Conservation (phyloP, 2,888 invertebrate species). For the Selenia dentaria region DNA sequence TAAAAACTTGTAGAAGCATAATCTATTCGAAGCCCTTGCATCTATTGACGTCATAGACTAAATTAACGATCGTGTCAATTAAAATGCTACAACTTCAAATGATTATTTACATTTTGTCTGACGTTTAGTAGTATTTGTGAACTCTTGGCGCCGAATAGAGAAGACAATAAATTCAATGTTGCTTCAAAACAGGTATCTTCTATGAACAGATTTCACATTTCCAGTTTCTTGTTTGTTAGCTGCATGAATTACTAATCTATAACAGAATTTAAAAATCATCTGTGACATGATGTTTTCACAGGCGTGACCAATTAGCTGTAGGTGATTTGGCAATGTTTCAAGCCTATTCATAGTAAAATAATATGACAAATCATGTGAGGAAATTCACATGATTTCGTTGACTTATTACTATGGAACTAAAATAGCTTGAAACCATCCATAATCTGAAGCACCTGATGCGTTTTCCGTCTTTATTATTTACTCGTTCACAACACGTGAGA, state of each 20-base stretch:
- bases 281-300: slow-evolving; percentile 3
- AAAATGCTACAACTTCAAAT: slow-evolving; percentile 10
- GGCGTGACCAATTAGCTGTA: slow-evolving; percentile 22
- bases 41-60: slow-evolving; percentile 27
- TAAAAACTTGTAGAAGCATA: slow-evolving; percentile 9
- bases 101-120: slow-evolving; percentile 12
- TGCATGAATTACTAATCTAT: too few relatives aligned
- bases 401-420: slow-evolving; percentile 3
- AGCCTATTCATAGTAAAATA: slow-evolving; percentile 18
- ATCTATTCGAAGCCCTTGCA: slow-evolving; percentile 10
- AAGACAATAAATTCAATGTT: slow-evolving; percentile 4
- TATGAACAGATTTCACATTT: slow-evolving; percentile 2
- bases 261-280: not conserved
- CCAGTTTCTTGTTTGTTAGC: not conserved
- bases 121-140: slow-evolving; percentile 7
- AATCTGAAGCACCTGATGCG: slow-evolving; percentile 6
- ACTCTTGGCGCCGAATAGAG: slow-evolving; percentile 7
- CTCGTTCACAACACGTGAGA: not conserved
- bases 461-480: not conserved
- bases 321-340: slow-evolving; percentile 29
- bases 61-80: slow-evolving; percentile 18
- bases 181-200: slow-evolving; percentile 1
- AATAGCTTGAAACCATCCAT: slow-evolving; percentile 2
- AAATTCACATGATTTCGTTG: slow-evolving; percentile 28
- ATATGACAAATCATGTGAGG: slow-evolving; percentile 33